Base-by-base conservation (phyloP, 2,888 invertebrate species). In the Clostera curtula region DNA sequence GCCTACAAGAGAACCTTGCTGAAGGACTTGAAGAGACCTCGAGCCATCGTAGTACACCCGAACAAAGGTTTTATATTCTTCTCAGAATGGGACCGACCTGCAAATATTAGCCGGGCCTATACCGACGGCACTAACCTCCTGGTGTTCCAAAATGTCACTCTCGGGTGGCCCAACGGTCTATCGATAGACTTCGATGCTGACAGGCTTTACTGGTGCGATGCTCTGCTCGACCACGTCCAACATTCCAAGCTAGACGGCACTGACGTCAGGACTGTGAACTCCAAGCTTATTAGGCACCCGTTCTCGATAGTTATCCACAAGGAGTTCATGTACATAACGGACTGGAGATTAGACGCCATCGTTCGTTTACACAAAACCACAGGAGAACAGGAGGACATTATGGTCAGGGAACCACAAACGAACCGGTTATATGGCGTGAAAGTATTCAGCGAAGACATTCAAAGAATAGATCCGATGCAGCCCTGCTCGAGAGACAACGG, bases 131-230 rank as follows among this genome's bases (percentile, higher is more conserved):
- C 89, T 1, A 93, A 93, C 43, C 83, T 96, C 10, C 80, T 93
- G 2, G 93, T 96, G 0, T 97, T 98, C 61, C 90, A 92, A 44
- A 94, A 96, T 56, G 89, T 96, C 0, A 93, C 97, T 0, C 85
- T 98, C 0, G 97, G 97, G 2, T 98, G 98, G 98, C 98, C 98
- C 0, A 98, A 98, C 65, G 98, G 98, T 0, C 77, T 98, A 3
- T 94, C 96, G 1, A 93, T 98, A 38, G 98, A 98, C 72, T 96
- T 94, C 58, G 87, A 87, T 17, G 88, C 89, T 9, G 93, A 97
- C 66, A 87, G 97, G 7, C 85, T 98, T 0, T 98, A 98, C 72
- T 98, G 98, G 98, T 97, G 97, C 57, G 98, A 98, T 64, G 98
- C 98, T 2, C 75, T 97, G 2, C 84, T 98, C 4, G 98, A 98